Conservation (phyloP, 2,888 invertebrate genomes). For the Timema podura region DNA sequence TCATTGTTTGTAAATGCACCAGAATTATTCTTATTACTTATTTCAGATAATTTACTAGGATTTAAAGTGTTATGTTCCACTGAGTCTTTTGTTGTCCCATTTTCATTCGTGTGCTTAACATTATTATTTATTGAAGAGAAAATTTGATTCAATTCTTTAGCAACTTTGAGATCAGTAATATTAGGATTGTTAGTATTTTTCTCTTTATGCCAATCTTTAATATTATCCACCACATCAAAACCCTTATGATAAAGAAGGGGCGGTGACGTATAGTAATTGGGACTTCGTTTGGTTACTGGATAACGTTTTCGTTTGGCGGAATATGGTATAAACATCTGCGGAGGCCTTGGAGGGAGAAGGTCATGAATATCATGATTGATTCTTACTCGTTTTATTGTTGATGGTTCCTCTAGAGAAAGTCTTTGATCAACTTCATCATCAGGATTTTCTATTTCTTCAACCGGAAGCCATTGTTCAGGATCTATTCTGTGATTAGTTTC, state of each 20-base stretch:
- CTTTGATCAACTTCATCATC: background rate
- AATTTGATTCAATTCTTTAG: slow-evolving; percentile 35
- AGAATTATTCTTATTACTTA: no score
- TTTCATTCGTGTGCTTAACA: background rate
- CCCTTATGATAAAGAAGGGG: slow-evolving; percentile 31
- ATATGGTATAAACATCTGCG: slow-evolving; percentile 10
- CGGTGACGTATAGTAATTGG: slow-evolving; percentile 38
- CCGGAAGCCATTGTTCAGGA: slow-evolving; percentile 3
- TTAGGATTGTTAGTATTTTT: background rate
- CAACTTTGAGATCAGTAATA: slow-evolving; percentile 55
- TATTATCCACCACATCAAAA: slow-evolving; percentile 23
- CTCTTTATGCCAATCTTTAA: slow-evolving; percentile 33
- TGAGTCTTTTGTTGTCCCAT: slow-evolving; percentile 7
- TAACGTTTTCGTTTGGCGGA: slow-evolving; percentile 51
- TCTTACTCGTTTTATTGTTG: background rate
- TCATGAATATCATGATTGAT: background rate
- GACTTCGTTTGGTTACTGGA: slow-evolving; percentile 64
- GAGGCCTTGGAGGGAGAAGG: background rate
- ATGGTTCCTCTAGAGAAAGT: background rate
- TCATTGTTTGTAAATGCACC: background rate
- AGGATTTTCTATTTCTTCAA: background rate
- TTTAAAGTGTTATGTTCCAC: no score
- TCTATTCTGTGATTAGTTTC: background rate
- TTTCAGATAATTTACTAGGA: no score
- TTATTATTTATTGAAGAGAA: slow-evolving; percentile 15